Evolutionary conservation across 2,888 invertebrate species (phyloP).

Genomic region (Melanostoma mellinum): DNA sequence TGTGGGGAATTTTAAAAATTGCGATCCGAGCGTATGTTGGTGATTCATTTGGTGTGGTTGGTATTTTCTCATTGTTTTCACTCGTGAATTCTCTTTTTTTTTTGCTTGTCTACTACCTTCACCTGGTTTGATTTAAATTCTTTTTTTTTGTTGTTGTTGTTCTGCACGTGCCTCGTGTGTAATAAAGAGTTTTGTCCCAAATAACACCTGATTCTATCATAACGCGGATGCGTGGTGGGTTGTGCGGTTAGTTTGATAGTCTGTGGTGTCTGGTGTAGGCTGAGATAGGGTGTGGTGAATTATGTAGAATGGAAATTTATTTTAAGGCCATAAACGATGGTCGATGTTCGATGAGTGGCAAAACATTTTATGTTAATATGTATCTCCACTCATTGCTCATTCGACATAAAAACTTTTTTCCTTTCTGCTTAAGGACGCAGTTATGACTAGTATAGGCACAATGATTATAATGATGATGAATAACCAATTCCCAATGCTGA

Average conservation of each 20-base stretch:
- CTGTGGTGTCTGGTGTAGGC: neutral
- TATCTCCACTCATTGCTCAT: neutral
- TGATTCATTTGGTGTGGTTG: conserved; percentile 44
- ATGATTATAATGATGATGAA: conserved; percentile 52
- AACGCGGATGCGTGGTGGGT: conserved; percentile 21
- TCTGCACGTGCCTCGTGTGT: conserved; percentile 49
- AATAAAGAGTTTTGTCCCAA: conserved; percentile 58
- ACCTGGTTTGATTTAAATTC: conserved; percentile 32
- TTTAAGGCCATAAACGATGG: neutral
- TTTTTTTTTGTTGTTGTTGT: conserved; percentile 16
- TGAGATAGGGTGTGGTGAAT: conserved; percentile 40
- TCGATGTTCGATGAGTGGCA: conserved; percentile 33
- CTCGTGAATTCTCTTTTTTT: conserved; percentile 10
- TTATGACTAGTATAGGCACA: conserved; percentile 16
- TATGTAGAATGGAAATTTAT: conserved; percentile 8
- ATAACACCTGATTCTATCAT: conserved; percentile 59
- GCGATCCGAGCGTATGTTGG: conserved; percentile 16
- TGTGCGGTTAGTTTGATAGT: conserved; percentile 13
- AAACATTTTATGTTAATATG: neutral
- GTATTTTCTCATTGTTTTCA: conserved; percentile 38
- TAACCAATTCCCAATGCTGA: conserved; percentile 40
- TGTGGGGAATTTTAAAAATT: conserved; percentile 40
- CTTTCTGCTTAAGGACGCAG: neutral
- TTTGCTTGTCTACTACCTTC: conserved; percentile 32
- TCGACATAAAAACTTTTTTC: too few species aligned